phyloP scores from a whole-genome alignment of 2,797 vertebrate genomes.

The Chelon auratus region DNA sequence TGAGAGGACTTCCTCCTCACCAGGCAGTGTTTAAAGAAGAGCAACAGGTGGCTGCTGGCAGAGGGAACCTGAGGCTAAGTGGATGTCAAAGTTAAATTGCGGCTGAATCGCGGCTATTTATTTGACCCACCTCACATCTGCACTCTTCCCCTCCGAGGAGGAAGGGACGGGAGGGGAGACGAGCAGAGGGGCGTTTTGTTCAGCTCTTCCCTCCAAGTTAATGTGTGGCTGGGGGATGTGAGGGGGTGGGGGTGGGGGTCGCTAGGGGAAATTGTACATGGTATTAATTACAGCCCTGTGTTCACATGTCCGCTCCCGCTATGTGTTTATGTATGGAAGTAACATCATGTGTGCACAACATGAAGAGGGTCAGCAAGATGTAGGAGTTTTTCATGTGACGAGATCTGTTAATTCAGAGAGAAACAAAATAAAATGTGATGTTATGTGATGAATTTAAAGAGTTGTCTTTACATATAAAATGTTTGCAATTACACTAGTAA shows the following conservation, averaged over 20 bases:
- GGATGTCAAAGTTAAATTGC: slow-evolving; percentile 80
- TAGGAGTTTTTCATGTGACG: slow-evolving; percentile 66
- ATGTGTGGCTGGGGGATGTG: slow-evolving; percentile 51
- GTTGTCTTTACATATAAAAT: neutral
- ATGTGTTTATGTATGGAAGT: slow-evolving; percentile 76
- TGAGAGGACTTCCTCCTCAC: slow-evolving; percentile 81
- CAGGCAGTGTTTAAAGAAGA: slow-evolving; percentile 80
- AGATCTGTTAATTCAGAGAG: slow-evolving; percentile 43
- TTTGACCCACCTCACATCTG: slow-evolving; percentile 84
- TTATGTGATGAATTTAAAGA: neutral
- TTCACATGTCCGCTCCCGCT: slow-evolving; percentile 68
- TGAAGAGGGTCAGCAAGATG: slow-evolving; percentile 56
- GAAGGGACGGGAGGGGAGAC: slow-evolving; percentile 59
- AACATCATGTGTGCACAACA: slow-evolving; percentile 69
- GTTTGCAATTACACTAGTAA: neutral
- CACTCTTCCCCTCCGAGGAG: slow-evolving; percentile 69
- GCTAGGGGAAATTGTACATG: slow-evolving; percentile 67
- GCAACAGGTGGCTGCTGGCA: slow-evolving; percentile 83
- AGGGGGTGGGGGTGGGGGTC: neutral
- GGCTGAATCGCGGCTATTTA: slow-evolving; percentile 82
- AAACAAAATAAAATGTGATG: neutral
- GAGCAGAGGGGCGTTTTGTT: slow-evolving; percentile 59
- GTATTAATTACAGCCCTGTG: slow-evolving; percentile 78
- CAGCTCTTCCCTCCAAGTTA: slow-evolving; percentile 59
- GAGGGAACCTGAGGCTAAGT: slow-evolving; percentile 81